Evolutionary conservation across 2,113 vertebrate species (phyloP).

Genomic region (Hymenochirus boettgeri): DNA sequence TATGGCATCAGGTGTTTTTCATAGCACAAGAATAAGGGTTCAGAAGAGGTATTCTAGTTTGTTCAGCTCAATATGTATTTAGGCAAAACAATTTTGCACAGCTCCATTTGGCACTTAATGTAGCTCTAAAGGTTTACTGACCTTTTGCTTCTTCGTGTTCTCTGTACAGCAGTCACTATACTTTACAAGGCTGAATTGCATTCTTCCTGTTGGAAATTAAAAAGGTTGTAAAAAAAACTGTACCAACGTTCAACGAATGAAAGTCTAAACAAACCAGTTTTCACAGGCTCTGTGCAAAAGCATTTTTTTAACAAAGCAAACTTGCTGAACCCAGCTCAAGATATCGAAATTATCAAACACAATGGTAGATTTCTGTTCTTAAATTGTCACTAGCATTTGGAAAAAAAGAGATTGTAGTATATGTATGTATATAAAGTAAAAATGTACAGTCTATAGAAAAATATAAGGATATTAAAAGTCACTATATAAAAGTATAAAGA

Average conservation of each 20-base stretch:
- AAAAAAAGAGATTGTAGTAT: too few species aligned
- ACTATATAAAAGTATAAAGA: too few species aligned
- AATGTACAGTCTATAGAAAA: too few species aligned
- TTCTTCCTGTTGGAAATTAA: conserved; percentile 30
- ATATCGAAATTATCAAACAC: too few species aligned
- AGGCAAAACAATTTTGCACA: conserved; percentile 47
- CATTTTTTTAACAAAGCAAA: neutral
- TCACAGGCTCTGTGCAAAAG: neutral
- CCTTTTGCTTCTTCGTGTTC: conserved; percentile 48
- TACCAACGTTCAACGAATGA: neutral
- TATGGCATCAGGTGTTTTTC: conserved; percentile 10
- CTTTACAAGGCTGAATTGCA: conserved; percentile 45
- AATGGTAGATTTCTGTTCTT: too few species aligned
- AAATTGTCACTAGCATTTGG: too few species aligned
- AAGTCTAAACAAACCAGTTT: conserved; percentile 5
- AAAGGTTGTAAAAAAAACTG: conserved; percentile 27
- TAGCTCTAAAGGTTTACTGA: conserved; percentile 53
- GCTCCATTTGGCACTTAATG: conserved; percentile 61
- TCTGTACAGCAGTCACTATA: conserved; percentile 43
- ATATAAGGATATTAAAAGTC: too few species aligned
- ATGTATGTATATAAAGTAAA: too few species aligned
- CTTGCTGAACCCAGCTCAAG: too few species aligned
- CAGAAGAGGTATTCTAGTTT: conserved; percentile 42
- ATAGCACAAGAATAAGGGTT: conserved; percentile 49
- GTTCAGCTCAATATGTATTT: conserved; percentile 50